Evolutionary conservation across 1,140 invertebrate genomes (phyloP).

Genomic region (Conus betulinus): DNA sequence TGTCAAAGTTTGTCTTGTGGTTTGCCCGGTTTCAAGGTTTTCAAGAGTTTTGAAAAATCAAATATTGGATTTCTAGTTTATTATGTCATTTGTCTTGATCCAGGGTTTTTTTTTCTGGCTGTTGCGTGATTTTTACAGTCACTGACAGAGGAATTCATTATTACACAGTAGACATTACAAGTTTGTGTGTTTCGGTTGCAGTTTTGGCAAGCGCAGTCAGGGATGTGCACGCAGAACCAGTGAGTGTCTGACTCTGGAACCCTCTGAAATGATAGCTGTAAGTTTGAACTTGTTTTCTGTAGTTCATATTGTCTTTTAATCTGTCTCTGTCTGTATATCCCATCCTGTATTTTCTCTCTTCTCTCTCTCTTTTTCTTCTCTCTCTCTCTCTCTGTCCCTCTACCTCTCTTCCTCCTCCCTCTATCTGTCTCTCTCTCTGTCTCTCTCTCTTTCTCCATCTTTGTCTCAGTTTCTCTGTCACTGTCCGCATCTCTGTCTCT

Average conservation of each 20-base stretch:
- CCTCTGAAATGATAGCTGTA: constrained; percentile 92
- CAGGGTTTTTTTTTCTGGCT: too few species aligned
- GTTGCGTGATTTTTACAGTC: too few species aligned
- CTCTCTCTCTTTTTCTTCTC: background rate
- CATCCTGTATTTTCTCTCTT: background rate
- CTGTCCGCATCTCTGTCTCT: too few species aligned
- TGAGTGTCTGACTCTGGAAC: constrained; percentile 90
- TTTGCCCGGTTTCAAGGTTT: too few species aligned
- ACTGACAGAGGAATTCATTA: too few species aligned
- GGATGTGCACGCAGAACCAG: constrained; percentile 82
- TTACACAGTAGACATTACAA: too few species aligned
- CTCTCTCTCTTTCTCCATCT: background rate
- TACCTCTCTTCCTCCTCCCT: too few species aligned
- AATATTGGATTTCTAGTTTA: too few species aligned
- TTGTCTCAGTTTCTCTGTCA: too few species aligned
- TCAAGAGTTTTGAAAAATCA: too few species aligned
- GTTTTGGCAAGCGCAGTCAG: constrained; percentile 86
- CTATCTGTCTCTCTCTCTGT: background rate
- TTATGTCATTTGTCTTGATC: too few species aligned
- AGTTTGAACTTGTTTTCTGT: constrained; percentile 58
- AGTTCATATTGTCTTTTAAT: background rate
- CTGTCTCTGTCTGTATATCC: background rate
- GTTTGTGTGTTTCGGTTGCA: constrained; percentile 75
- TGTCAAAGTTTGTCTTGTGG: background rate
- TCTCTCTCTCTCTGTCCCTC: too few species aligned